Percentiles rank a stretch among this genome's conserved stretches.
These are phyloP conservation scores for Myzus persicae DNA, from an alignment of 1,140 invertebrate genomes.

Conservation along the genomic window DNA sequence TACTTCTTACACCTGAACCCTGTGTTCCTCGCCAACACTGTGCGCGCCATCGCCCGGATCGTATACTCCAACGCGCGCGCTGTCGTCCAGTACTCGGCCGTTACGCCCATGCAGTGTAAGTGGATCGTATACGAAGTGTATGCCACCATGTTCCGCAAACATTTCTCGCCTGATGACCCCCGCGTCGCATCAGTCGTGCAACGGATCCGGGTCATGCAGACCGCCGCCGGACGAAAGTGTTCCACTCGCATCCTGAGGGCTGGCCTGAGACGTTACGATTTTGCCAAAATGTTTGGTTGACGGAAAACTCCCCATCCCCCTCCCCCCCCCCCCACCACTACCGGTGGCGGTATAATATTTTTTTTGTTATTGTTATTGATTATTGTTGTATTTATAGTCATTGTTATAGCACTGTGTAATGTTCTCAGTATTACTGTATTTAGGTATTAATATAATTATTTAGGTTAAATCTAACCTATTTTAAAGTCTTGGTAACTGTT, in stretches of 20 bases:
- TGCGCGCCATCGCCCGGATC: neutral
- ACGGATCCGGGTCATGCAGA: neutral
- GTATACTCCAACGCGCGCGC: neutral
- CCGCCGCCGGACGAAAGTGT: neutral
- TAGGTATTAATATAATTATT: too few relatives aligned
- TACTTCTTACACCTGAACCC: conserved; percentile 38
- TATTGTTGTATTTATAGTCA: neutral
- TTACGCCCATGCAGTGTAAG: conserved; percentile 38
- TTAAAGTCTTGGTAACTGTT: too few relatives aligned
- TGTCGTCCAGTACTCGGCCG: neutral
- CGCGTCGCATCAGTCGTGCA: neutral
- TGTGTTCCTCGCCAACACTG: neutral
- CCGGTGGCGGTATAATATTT: too few relatives aligned
- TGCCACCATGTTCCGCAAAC: neutral
- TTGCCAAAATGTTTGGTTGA: conserved; percentile 41
- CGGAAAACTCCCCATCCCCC: neutral
- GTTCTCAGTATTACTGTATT: neutral
- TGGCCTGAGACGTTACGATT: neutral
- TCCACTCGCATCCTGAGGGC: neutral
- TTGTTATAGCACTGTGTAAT: neutral
- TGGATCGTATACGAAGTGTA: conserved; percentile 49
- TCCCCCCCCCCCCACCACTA: too few relatives aligned
- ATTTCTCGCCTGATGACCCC: neutral
- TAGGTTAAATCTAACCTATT: too few relatives aligned
- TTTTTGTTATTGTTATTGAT: neutral